Conservation (phyloP, 2,888 invertebrate species). For the Chrysomela aeneicollis region DNA sequence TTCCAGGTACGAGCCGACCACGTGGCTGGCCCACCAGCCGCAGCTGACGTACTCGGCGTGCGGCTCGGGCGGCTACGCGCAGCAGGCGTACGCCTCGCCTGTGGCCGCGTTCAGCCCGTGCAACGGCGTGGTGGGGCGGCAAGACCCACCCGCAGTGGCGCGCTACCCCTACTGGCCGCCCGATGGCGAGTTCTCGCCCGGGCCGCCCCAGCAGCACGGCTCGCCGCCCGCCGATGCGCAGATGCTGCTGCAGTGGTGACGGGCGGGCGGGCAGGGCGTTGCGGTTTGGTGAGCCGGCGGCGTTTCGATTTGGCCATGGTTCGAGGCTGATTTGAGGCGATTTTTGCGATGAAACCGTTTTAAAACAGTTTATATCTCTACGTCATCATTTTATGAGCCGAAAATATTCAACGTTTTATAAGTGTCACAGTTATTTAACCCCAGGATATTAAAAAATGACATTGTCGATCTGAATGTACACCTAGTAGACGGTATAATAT, state of each 20-base stretch:
- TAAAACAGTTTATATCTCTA: no score
- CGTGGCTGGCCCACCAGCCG: constrained; percentile 55
- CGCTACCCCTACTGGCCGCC: constrained; percentile 57
- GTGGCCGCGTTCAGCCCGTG: constrained; percentile 65
- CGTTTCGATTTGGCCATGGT: no score
- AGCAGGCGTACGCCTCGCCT: constrained; percentile 42
- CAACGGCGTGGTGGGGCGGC: constrained; percentile 63
- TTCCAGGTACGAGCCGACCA: constrained; percentile 62
- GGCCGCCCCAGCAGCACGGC: constrained; percentile 48
- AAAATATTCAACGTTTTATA: no score
- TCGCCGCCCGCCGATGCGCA: constrained; percentile 57
- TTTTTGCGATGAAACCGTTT: no score
- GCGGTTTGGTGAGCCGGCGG: no score
- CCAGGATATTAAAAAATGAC: no score
- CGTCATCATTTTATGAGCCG: no score
- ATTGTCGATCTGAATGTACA: no score
- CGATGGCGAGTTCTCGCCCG: constrained; percentile 57
- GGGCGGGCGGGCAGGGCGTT: constrained; percentile 10
- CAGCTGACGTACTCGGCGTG: constrained; percentile 51
- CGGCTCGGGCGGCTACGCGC: constrained; percentile 47
- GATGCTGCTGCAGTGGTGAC: constrained; percentile 58
- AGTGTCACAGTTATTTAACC: no score
- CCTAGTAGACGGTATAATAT: no score
- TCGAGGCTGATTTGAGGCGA: no score
- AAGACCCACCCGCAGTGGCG: constrained; percentile 59